phyloP scores from a whole-genome alignment of 2,113 vertebrate genomes.

The Centrocercus urophasianus region DNA sequence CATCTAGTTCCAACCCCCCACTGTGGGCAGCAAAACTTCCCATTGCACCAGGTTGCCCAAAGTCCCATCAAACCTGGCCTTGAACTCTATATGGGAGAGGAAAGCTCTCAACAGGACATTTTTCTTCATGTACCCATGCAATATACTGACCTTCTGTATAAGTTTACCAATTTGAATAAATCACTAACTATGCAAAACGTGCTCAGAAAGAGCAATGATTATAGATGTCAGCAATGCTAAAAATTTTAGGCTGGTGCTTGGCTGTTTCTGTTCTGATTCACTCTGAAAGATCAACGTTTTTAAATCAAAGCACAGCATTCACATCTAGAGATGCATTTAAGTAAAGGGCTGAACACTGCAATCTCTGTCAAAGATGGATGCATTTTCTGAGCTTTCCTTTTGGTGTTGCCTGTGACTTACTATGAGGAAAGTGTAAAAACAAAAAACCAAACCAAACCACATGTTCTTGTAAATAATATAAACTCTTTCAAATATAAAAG shows the following conservation, averaged over 20 bases:
- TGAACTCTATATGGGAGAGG: neutral
- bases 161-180: neutral
- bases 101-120: neutral
- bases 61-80: neutral
- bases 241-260: neutral
- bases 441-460: neutral
- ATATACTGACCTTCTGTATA: neutral
- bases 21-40: neutral
- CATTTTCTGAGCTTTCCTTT: neutral
- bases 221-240: neutral
- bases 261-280: neutral
- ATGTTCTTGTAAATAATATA: neutral
- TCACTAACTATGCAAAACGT: neutral
- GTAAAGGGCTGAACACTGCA: neutral
- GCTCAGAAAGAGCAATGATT: neutral
- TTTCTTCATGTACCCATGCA: neutral
- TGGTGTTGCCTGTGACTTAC: neutral
- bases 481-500: neutral
- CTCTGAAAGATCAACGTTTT: neutral
- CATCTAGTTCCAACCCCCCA: neutral
- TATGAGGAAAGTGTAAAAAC: neutral
- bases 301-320: neutral
- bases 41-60: neutral
- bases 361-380: neutral
- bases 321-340: neutral